Conservation (phyloP, 2,113 vertebrate genomes). For the Hydropotes inermis region DNA sequence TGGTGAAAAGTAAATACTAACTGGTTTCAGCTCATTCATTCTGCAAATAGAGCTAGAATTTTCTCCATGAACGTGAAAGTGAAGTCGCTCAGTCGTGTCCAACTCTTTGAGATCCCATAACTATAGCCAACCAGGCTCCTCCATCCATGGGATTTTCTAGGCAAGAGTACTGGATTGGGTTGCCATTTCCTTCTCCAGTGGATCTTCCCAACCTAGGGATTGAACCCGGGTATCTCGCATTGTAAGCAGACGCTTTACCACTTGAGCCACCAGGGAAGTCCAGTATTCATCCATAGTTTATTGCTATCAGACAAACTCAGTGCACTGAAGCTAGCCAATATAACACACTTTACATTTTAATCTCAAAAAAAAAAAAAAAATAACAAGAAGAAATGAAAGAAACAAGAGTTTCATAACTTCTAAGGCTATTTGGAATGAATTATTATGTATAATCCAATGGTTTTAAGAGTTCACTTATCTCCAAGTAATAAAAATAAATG, state of each 20-base stretch:
- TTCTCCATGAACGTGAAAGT: not conserved
- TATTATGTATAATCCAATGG: not conserved
- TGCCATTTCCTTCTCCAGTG: not conserved
- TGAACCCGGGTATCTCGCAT: accelerated
- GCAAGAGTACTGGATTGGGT: not conserved
- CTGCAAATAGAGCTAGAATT: constrained; percentile 29
- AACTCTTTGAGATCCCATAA: not conserved
- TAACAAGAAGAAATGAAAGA: not conserved
- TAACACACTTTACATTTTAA: not conserved
- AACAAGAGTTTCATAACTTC: not conserved
- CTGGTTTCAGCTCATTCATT: constrained; percentile 44
- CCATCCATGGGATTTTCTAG: not conserved
- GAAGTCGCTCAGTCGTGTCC: not conserved
- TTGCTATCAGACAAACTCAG: not conserved
- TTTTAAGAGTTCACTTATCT: not conserved
- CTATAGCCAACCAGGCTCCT: not conserved
- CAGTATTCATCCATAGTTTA: not conserved
- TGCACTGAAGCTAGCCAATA: constrained; percentile 4
- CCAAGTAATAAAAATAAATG: no score
- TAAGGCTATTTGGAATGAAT: constrained; percentile 10
- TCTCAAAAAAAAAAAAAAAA: constrained; percentile 30
- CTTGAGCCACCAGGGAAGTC: not conserved
- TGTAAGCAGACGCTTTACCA: not conserved
- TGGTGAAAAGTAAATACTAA: constrained; percentile 30
- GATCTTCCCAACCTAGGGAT: not conserved